phyloP scores from a whole-genome alignment of 2,888 invertebrate species.

The Lasius platythorax region DNA sequence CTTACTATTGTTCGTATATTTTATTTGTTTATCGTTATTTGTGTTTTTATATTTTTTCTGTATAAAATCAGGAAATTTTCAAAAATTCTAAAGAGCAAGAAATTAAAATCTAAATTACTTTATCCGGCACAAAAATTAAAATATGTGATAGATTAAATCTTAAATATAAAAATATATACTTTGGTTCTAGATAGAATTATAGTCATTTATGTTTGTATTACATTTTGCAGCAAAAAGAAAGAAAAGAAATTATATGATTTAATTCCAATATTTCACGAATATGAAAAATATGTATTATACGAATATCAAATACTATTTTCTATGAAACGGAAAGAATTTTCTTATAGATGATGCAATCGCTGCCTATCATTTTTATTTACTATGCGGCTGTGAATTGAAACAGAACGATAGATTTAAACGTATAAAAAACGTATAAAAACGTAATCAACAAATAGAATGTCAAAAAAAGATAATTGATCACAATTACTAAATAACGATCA shows the following conservation, averaged over 20 bases:
- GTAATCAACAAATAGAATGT: neutral
- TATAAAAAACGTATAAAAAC: neutral
- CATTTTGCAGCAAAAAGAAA: neutral
- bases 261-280: neutral
- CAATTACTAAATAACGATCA: neutral
- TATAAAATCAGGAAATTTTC: neutral
- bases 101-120: neutral
- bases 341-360: neutral
- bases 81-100: neutral
- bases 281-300: neutral
- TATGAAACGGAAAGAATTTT: neutral
- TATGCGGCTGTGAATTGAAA: neutral
- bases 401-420: neutral
- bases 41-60: neutral
- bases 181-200: neutral
- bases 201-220: neutral
- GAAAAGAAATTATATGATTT: neutral
- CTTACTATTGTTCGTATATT: neutral
- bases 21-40: neutral
- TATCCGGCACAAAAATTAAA: neutral
- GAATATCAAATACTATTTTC: neutral
- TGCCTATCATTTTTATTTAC: neutral
- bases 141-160: neutral
- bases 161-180: neutral
- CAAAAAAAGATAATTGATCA: conserved; percentile 19